These are phyloP conservation scores for Rhogogaster chlorosoma DNA, from an alignment of 2,888 invertebrate species.

Conservation along the genomic window DNA sequence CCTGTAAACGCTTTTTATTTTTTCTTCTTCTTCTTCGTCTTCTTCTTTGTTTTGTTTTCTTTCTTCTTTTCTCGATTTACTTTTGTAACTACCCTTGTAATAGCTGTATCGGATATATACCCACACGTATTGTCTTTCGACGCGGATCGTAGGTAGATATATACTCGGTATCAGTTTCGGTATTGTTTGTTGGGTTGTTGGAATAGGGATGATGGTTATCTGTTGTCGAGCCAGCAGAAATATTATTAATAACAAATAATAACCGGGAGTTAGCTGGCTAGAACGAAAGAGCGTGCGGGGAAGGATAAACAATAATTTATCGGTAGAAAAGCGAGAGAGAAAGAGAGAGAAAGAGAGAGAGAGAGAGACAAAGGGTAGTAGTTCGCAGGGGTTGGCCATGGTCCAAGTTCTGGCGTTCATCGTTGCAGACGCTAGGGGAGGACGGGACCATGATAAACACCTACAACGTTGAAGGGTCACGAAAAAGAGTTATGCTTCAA, in stretches of 20 bases:
- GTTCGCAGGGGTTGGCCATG: constrained; percentile 38
- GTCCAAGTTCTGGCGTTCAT: constrained; percentile 48
- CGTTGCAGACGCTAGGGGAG: constrained; percentile 35
- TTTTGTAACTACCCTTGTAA: background rate
- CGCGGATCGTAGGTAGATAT: background rate
- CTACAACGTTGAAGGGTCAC: constrained; percentile 45
- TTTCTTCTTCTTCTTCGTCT: no score
- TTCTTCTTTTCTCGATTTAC: no score
- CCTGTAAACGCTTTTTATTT: background rate
- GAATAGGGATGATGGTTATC: background rate
- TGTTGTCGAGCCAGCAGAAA: constrained; percentile 47
- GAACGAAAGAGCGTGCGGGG: constrained; percentile 52
- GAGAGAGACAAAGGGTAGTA: constrained; percentile 55
- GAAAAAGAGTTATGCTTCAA: constrained; percentile 39
- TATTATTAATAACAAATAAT: constrained; percentile 60
- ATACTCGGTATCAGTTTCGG: background rate
- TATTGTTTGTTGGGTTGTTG: background rate
- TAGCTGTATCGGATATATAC: background rate
- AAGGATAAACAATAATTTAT: constrained; percentile 66
- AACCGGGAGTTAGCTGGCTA: constrained; percentile 46
- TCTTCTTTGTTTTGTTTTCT: no score
- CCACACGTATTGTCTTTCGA: background rate
- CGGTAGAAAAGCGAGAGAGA: constrained; percentile 50
- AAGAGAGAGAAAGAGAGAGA: constrained; percentile 48
- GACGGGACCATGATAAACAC: constrained; percentile 46